Evolutionary conservation across 2,888 invertebrate species (phyloP), one percentile per base, ranked within the genome.

Genomic region (Idaea dimidiata): DNA sequence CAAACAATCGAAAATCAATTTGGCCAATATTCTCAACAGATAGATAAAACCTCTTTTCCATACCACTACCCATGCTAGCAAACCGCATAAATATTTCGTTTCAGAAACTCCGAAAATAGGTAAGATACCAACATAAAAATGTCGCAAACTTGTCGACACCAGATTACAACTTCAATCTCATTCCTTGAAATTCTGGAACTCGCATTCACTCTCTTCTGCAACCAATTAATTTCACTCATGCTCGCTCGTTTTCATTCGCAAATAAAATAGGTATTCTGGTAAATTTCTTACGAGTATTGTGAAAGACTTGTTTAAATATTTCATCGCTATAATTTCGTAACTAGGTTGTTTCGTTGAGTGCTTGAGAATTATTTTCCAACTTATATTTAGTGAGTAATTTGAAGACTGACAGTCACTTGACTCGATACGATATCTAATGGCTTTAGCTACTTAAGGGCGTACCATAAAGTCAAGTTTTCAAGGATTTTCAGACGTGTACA

Each of bases 81-180:
- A 43, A 43, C 43, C 43, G 43, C 43, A 43, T 43, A 43, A 43
- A 43, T 43, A 43, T 43, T 43, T 43, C 43, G 14, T 43, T 43
- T 43, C 43, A 8, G 43, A 43, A 43, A 43, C 43, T 43, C 43
- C 2, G 14, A 43, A 43, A 14, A 43, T 24, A 24, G 24, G 24
- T 24, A 24, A 24, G 24, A 5, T 24, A 24, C 24, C 24, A 24
- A 24, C 10, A 43, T 43, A 43, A 43, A 43, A 43, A 43, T 43
- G 43, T 43, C 43, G 5, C 43, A 14, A 43, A 43, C 43, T 43
- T 43, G 43, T 43, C 43, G 43, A 43, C 43, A 43, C 43, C 10
- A 43, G 43, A 43, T 43, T 43, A 43, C 43, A 43, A 43, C 43
- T 43, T 43, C 43, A 43, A 43, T 43, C 43, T 43, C 43, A 43